Evolutionary conservation across 2,888 invertebrate species (phyloP).

Genomic region (Autographa gamma): DNA sequence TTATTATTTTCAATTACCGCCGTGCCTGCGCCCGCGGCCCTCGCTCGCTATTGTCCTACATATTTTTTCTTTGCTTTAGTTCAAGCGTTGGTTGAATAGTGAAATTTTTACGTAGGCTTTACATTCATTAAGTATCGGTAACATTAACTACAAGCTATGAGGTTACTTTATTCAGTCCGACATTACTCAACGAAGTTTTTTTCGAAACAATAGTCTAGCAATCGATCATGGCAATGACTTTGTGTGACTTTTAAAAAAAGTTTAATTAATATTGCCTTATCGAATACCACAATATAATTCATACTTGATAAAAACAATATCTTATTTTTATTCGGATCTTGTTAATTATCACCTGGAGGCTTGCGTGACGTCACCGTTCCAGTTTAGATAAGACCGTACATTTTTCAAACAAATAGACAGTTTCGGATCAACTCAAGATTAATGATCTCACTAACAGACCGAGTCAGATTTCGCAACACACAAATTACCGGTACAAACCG

Average conservation of each 20-base stretch:
- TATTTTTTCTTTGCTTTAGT: constrained; percentile 67
- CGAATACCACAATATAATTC: constrained; percentile 43
- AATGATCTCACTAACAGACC: constrained; percentile 78
- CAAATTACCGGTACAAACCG: constrained; percentile 74
- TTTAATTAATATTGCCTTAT: constrained; percentile 48
- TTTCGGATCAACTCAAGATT: constrained; percentile 79
- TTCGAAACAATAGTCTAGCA: constrained; percentile 38
- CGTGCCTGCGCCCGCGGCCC: constrained; percentile 68
- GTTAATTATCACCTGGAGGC: constrained; percentile 65
- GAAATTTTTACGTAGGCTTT: constrained; percentile 61
- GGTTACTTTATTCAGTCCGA: constrained; percentile 17
- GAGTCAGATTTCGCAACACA: constrained; percentile 76
- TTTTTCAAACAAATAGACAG: constrained; percentile 81
- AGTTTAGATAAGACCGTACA: constrained; percentile 68
- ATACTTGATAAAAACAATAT: constrained; percentile 52
- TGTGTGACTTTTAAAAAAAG: constrained; percentile 37
- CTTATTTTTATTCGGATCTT: constrained; percentile 54
- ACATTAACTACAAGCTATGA: constrained; percentile 37
- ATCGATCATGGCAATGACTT: constrained; percentile 43
- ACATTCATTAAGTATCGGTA: constrained; percentile 46
- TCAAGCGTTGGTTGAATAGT: constrained; percentile 59
- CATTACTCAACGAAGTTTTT: constrained; percentile 22
- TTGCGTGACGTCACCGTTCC: constrained; percentile 66
- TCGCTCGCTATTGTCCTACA: constrained; percentile 76
- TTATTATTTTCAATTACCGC: constrained; percentile 86